Evolutionary conservation across 2,888 invertebrate species (phyloP), one percentile per base, ranked within the genome.

Genomic region (Sinelater perroti): DNA sequence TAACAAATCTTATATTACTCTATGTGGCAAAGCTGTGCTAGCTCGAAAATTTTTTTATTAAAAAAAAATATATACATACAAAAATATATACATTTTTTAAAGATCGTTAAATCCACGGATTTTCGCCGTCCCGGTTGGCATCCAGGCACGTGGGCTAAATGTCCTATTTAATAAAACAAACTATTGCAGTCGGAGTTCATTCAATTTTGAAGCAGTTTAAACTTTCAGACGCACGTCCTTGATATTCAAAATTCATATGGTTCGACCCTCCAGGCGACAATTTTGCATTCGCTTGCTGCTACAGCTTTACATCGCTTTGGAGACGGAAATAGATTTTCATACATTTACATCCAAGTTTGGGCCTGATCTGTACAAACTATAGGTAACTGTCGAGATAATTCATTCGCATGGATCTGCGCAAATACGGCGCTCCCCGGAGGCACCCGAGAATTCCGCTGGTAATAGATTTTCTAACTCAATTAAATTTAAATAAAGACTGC

Each of bases 221-320:
- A 56, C 28, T 49, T 59, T 47, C 49, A 56, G 45, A 40, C 33
- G 42, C 60, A 62, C 54, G 53, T 60, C 54, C 49, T 31, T 31
- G 53, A 30, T 47, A 56, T 62, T 54, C 60, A 62, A 60, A 60
- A 56, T 62, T 60, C 56, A 62, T 60, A 56, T 49, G 46, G 53
- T 35, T 40, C 13, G 46, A 56, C 45, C 55, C 59, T 62, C 56
- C 13, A 38, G 49, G 44, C 49, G 54, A 61, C 46, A 40, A 44
- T 57, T 56, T 54, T 33, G 16, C 18, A 33, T 46, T 46, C 46
- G 20, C 46, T 46, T 46, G 31, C 30, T 26, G 36, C 28, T 26
- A n/a, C 36, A 26, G 35, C 36, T 33, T 21, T 26, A 16, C 49
- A 33, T n/a, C 6, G 35, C 35, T 17, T 35, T 47, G 35, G 35